Conservation (phyloP, 92 coral and sea anemone genomes). For the Phenganax subtilis region DNA sequence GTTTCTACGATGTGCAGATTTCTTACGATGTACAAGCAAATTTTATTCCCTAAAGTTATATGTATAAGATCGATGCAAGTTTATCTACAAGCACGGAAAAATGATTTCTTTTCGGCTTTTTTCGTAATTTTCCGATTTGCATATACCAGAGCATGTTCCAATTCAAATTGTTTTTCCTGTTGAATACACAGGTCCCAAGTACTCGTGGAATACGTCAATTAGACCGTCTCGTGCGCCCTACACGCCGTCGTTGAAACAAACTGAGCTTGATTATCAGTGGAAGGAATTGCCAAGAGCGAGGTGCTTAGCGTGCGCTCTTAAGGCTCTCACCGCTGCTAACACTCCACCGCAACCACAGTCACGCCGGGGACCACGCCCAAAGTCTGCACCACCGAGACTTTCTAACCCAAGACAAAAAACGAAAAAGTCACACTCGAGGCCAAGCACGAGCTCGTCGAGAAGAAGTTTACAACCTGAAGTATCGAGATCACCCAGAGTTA, state of each 20-base stretch:
- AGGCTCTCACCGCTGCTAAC: constrained; percentile 33
- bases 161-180: constrained; percentile 38
- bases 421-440: constrained; percentile 23
- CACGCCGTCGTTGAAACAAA: constrained; percentile 31
- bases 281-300: constrained; percentile 36
- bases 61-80: no score
- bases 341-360: constrained; percentile 58
- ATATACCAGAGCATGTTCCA: constrained; percentile 31
- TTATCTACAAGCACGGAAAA: no score
- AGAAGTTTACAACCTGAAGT: constrained; percentile 21
- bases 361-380: constrained; percentile 53
- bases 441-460: constrained; percentile 4
- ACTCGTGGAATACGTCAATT: constrained; percentile 37
- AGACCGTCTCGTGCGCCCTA: constrained; percentile 36
- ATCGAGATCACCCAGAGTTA: constrained; percentile 22
- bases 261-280: constrained; percentile 34
- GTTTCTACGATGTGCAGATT: no score
- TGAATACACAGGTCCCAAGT: constrained; percentile 37
- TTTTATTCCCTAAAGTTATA: no score
- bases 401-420: constrained; percentile 20
- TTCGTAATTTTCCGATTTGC: constrained; percentile 49
- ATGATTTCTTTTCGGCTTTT: neutral
- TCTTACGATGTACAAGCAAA: no score
- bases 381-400: constrained; percentile 57
- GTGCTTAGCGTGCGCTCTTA: constrained; percentile 43